These are phyloP conservation scores for Rhodinocichla rosea DNA, from an alignment of 2,113 vertebrate genomes.

Conservation along the genomic window DNA sequence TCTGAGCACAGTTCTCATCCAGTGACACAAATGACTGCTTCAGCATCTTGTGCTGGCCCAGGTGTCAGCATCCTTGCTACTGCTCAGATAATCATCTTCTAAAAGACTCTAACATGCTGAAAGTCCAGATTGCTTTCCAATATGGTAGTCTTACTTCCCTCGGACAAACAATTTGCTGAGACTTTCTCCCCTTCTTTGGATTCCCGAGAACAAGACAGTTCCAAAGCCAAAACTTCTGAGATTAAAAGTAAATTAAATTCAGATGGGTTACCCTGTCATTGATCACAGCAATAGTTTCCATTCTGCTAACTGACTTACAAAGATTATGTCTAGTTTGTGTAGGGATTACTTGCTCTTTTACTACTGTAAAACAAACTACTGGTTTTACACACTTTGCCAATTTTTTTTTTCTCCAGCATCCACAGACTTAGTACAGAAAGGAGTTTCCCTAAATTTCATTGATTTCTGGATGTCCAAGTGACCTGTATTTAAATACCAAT, in stretches of 20 bases:
- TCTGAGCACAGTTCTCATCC: not conserved
- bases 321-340: not conserved
- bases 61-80: not conserved
- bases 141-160: not conserved
- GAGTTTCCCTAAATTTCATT: not conserved
- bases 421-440: not conserved
- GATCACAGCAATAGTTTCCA: not conserved
- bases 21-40: not conserved
- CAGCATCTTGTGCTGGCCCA: not conserved
- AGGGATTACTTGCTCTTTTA: not conserved
- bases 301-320: not conserved
- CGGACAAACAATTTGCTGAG: fast-evolving
- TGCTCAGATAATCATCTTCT: not conserved
- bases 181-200: not conserved
- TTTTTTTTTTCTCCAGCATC: not conserved
- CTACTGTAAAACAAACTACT: not conserved
- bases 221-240: not conserved
- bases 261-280: not conserved
- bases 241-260: not conserved
- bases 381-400: not conserved
- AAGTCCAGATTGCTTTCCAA: not conserved
- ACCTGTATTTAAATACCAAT: not conserved
- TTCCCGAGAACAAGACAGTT: not conserved
- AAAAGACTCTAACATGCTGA: not conserved
- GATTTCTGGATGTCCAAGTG: not conserved